Conservation (phyloP, 2,797 vertebrate genomes). For the Eospalax fontanierii region DNA sequence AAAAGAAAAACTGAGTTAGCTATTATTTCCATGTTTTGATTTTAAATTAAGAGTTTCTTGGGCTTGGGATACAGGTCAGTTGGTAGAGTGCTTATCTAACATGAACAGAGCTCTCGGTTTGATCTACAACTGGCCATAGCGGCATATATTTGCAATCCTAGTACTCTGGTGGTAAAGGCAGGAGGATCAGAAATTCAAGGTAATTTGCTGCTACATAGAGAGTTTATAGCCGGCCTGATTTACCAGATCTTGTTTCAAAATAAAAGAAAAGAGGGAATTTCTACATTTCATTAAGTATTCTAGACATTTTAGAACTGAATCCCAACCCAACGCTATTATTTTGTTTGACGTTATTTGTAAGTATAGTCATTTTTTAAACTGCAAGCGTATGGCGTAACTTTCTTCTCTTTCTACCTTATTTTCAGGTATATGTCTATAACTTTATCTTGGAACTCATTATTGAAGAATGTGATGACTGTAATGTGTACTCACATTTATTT, state of each 20-base stretch:
- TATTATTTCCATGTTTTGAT: conserved; percentile 12
- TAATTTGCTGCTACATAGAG: too few relatives aligned
- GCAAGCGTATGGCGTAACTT: background rate
- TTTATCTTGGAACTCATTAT: conserved; percentile 14
- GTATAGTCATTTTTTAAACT: background rate
- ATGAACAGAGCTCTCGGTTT: too few relatives aligned
- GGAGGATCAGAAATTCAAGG: too few relatives aligned
- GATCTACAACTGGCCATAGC: too few relatives aligned
- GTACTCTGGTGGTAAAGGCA: too few relatives aligned
- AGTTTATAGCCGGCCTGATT: too few relatives aligned
- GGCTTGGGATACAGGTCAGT: too few relatives aligned
- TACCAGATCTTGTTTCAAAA: too few relatives aligned
- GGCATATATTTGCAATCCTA: too few relatives aligned
- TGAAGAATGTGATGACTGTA: background rate
- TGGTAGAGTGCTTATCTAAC: too few relatives aligned
- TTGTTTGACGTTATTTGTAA: conserved; percentile 10
- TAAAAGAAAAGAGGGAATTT: too few relatives aligned
- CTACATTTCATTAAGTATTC: background rate
- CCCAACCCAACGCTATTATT: conserved; percentile 2
- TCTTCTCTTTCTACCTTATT: background rate
- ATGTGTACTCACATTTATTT: background rate
- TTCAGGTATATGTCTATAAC: background rate
- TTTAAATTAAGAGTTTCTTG: too few relatives aligned
- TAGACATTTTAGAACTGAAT: conserved; percentile 45
- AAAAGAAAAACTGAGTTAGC: background rate